Percentiles rank a stretch among this genome's conserved stretches.
These are phyloP conservation scores for Pandemis cinnamomeana DNA, from an alignment of 2,888 invertebrate genomes.

Conservation along the genomic window DNA sequence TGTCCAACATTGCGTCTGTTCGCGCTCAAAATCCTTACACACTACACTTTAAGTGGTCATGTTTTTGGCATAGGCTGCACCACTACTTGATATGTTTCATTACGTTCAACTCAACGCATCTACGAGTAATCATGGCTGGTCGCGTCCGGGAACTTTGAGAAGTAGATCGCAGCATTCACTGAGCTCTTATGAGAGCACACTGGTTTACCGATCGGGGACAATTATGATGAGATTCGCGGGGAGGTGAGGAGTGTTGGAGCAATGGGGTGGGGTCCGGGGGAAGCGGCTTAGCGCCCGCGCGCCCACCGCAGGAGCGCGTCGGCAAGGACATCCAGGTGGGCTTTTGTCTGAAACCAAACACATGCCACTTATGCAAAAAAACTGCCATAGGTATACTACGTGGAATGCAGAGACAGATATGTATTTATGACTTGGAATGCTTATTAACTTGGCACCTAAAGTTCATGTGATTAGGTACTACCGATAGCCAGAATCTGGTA, in stretches of 20 bases:
- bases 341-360: conserved; percentile 91
- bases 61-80: conserved; percentile 75
- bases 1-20: conserved; percentile 53
- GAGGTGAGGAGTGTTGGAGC: conserved; percentile 67
- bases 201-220: conserved; percentile 55
- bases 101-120: conserved; percentile 74
- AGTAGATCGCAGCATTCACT: conserved; percentile 74
- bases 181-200: conserved; percentile 65
- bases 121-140: conserved; percentile 73
- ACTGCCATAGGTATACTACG: not conserved
- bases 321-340: conserved; percentile 96
- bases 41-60: conserved; percentile 79
- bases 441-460: no score
- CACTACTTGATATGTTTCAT: conserved; percentile 84
- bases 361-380: not conserved
- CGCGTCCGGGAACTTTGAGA: conserved; percentile 71
- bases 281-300: conserved; percentile 90
- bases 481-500: no score
- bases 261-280: conserved; percentile 60
- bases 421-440: no score
- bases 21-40: conserved; percentile 73
- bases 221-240: conserved; percentile 63
- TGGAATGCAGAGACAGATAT: no score
- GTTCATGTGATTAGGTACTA: no score
- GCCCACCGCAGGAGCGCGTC: conserved; percentile 97